Evolutionary conservation across 2,888 invertebrate genomes (phyloP), one percentile per base, ranked within the genome.

Genomic region (Bembecia ichneumoniformis): DNA sequence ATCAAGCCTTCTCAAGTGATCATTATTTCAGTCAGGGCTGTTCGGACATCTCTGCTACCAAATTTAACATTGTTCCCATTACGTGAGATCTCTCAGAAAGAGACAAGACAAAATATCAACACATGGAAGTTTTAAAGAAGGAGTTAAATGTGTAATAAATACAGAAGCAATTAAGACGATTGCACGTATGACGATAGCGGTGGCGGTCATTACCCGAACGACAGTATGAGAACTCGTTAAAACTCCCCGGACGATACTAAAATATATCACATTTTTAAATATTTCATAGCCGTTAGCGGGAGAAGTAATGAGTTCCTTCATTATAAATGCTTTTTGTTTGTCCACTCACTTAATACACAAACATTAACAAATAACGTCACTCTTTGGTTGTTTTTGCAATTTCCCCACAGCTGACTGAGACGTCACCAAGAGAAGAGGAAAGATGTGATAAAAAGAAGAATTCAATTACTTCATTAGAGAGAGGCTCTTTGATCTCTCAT

Each of bases 401-500:
- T 1, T 11, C 35, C n/a, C 40, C 13, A 4, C 40, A 14, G 5
- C 13, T 11, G 3, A n/a, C 40, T 28, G 1, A 3, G 40, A n/a
- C 40, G 40, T 40, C 40, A 11, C 14, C 13, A 14, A 10, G 13
- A 40, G 14, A n/a, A 4, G 3, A 13, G 11, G 14, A 40, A 40
- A 40, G 13, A 40, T 40, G 28, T 28, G 2, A 40, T 5, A 40
- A 10, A 11, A 40, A 40, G 40, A 40, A n/a, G 51, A 48, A 55
- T 55, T 52, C 51, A 55, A 56, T 58, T 55, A 58, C 51, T 54
- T 55, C 49, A 47, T 51, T 51, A 52, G 47, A 13, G 4, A 13
- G n/a, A 28, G 43, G 11, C 46, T 47, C 53, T 58, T 58, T 58
- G 57, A 58, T 55, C 55, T 53, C 52, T 51, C 50, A 43, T 52